These are phyloP conservation scores for Digitonthophagus gazella DNA, from an alignment of 2,888 invertebrate genomes.

Conservation along the genomic window DNA sequence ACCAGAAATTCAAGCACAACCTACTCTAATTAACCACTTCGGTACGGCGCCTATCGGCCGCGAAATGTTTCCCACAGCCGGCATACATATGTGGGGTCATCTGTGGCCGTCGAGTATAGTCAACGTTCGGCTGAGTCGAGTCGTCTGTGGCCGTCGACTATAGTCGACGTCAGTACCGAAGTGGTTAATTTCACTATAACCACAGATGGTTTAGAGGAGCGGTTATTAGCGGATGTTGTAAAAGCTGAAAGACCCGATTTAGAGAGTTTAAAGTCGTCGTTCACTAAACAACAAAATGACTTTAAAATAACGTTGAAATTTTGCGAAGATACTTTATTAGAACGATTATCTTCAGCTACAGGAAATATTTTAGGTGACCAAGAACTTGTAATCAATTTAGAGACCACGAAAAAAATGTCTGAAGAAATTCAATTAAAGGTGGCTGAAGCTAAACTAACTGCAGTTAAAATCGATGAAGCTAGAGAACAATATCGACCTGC, in stretches of 20 bases:
- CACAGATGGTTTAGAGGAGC: conserved; percentile 87
- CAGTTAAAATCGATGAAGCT: conserved; percentile 86
- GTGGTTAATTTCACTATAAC: conserved; percentile 98
- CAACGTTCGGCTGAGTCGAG: no score
- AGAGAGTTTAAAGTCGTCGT: conserved; percentile 74
- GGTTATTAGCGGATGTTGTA: conserved; percentile 88
- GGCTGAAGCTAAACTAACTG: conserved; percentile 80
- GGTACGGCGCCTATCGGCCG: no score
- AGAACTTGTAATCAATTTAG: conserved; percentile 86
- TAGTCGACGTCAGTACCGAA: no score
- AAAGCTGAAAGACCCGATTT: conserved; percentile 91
- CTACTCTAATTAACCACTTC: conserved; percentile 89
- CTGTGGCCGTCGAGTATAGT: no score
- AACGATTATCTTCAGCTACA: conserved; percentile 83
- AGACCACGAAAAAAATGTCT: conserved; percentile 90
- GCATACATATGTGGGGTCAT: no score
- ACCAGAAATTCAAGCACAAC: conserved; percentile 95
- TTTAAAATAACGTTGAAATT: conserved; percentile 90
- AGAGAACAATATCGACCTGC: conserved; percentile 84
- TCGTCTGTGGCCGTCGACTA: no score
- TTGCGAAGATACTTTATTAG: conserved; percentile 87
- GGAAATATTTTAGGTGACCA: conserved; percentile 90
- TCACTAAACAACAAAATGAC: conserved; percentile 91
- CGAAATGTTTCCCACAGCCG: no score
- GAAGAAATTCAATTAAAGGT: conserved; percentile 87